Evolutionary conservation across 2,888 invertebrate genomes (phyloP).

Genomic region (Gasteruption jaculator): DNA sequence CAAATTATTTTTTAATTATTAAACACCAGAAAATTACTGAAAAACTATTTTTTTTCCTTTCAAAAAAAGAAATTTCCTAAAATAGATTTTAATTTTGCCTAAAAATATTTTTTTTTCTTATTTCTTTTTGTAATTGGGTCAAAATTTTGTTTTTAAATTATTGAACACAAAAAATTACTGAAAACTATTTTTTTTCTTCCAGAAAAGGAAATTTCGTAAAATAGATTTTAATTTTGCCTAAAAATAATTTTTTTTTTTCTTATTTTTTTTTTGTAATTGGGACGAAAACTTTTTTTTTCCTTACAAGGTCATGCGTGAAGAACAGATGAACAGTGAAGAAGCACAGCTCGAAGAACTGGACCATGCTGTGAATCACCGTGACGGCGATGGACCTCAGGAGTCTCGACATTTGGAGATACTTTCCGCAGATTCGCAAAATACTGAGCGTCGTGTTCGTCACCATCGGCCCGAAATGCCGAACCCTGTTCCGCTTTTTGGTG

Average conservation of each 20-base stretch:
- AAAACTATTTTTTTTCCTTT: slow-evolving; percentile 2
- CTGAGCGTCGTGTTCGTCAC: slow-evolving; percentile 91
- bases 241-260: too few species aligned
- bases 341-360: slow-evolving; percentile 91
- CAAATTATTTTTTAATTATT: background rate
- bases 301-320: slow-evolving; percentile 73
- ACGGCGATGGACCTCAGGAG: slow-evolving; percentile 84
- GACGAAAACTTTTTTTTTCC: slow-evolving; percentile 22
- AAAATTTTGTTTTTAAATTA: too few species aligned
- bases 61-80: slow-evolving; percentile 6
- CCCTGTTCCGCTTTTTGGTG: slow-evolving; percentile 42
- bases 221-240: slow-evolving; percentile 5
- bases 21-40: slow-evolving; percentile 8
- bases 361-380: slow-evolving; percentile 86
- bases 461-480: slow-evolving; percentile 55
- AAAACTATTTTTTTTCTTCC: slow-evolving; percentile 1
- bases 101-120: too few species aligned
- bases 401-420: slow-evolving; percentile 90
- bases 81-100: slow-evolving; percentile 4
- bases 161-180: slow-evolving; percentile 9
- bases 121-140: slow-evolving; percentile 19
- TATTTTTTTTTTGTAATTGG: slow-evolving; percentile 19
- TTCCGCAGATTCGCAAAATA: slow-evolving; percentile 82
- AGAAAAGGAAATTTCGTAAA: slow-evolving; percentile 6
- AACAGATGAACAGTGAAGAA: slow-evolving; percentile 83